Evolutionary conservation across 2,113 vertebrate genomes (phyloP).

Genomic region (Gallinago media): DNA sequence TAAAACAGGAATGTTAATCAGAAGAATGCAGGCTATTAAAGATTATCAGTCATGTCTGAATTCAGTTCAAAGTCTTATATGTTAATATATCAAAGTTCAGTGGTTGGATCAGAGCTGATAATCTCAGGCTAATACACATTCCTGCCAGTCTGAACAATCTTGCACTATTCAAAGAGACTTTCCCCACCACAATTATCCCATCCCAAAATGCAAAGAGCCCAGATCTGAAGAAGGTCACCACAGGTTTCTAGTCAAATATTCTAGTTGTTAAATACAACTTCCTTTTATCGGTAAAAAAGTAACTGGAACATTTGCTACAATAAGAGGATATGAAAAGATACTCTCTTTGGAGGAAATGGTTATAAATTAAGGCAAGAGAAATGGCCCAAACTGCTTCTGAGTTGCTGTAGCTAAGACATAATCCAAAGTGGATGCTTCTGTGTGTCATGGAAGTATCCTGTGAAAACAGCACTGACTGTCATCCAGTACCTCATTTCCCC

Average conservation of each 20-base stretch:
- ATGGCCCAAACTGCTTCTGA: background rate
- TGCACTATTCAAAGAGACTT: background rate
- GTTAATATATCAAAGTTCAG: background rate
- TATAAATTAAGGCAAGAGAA: background rate
- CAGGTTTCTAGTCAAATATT: background rate
- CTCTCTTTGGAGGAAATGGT: background rate
- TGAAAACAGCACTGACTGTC: background rate
- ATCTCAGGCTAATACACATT: background rate
- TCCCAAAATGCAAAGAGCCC: background rate
- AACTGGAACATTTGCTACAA: background rate
- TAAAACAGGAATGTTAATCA: background rate
- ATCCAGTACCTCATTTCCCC: background rate
- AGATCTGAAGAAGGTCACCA: background rate
- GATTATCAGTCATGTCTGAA: background rate
- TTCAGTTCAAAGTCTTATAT: background rate
- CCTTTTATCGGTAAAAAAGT: background rate
- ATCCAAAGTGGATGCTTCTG: background rate
- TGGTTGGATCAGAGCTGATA: background rate
- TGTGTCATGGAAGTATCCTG: background rate
- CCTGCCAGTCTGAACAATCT: background rate
- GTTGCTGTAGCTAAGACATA: background rate
- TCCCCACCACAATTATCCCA: background rate
- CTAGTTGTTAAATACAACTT: background rate
- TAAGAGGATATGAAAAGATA: background rate
- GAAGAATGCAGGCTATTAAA: background rate